Evolutionary conservation across 2,888 invertebrate genomes (phyloP), one percentile per base, ranked within the genome.

Genomic region (Phoronis australis): DNA sequence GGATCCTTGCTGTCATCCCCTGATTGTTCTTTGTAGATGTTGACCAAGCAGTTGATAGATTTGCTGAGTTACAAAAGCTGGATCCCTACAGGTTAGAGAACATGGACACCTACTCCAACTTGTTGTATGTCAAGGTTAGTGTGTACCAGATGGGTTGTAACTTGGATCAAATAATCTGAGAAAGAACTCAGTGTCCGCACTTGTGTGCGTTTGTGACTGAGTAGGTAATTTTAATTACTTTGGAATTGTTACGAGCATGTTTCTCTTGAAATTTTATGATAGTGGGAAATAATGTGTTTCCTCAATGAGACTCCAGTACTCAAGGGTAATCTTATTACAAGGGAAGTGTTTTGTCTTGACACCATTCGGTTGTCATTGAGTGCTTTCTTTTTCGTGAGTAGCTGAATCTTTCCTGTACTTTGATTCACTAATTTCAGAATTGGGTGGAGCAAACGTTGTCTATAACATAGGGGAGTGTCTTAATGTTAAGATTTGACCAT

Each of bases 31-130:
- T 78, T 82, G 45, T 75, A 91, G 94, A 94, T 80, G 87, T 93
- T 21, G 92, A 91, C 66, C 85, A 87, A 62, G 92, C 95, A 1
- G 85, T 94, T 47, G 83, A 85, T 55, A 83, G 87, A 44, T 97
- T 96, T 71, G 84, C 88, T 69, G 83, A 86, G 55, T 81, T 97
- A 25, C 85, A 88, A 60, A 84, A 86, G 62, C 81, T 83, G 64
- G 99, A 99, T 81, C 99, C 97, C 0, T 95, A 86, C 73, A 82
- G 96, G 39, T 79, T 99, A 35, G 96, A 97, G 68, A 90, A 95
- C 74, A 87, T 99, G 83, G 96, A 99, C 78, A 89, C 90, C 0
- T 96, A 90, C 76, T 97, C 97, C 3, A 97, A 99, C 80, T 80
- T 97, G 47, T 80, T 99, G 6, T 99, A 94, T 73, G 89, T 97